Evolutionary conservation across 2,888 invertebrate species (phyloP).

Genomic region (Plusia festucae): DNA sequence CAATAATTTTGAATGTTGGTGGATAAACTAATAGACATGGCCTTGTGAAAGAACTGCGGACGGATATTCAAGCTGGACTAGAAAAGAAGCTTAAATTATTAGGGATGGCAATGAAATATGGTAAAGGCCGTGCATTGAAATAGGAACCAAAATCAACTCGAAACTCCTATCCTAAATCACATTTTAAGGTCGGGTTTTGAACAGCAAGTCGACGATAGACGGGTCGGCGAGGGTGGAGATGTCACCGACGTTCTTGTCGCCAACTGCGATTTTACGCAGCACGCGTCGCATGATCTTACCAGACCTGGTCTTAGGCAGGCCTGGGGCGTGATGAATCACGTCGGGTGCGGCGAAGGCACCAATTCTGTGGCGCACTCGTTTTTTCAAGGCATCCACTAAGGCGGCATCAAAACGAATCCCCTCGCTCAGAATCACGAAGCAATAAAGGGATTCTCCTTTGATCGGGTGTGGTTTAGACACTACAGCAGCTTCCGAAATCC

Average conservation of each 20-base stretch:
- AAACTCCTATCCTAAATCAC: constrained; percentile 10
- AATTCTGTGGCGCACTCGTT: constrained; percentile 95
- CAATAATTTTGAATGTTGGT: constrained; percentile 31
- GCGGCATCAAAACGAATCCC: constrained; percentile 92
- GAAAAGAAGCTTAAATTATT: constrained; percentile 40
- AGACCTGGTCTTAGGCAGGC: constrained; percentile 98
- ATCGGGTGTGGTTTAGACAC: constrained; percentile 98
- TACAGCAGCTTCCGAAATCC: constrained; percentile 98
- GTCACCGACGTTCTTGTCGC: constrained; percentile 97
- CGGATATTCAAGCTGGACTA: constrained; percentile 54
- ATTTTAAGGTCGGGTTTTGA: constrained; percentile 77
- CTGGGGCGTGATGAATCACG: constrained; percentile 97
- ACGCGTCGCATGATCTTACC: constrained; percentile 99
- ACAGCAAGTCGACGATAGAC: constrained; percentile 94
- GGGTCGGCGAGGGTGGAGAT: constrained; percentile 98
- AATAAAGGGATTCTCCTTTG: constrained; percentile 99
- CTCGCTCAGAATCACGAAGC: constrained; percentile 97
- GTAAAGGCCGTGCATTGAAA: constrained; percentile 29
- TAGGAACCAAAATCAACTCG: constrained; percentile 41
- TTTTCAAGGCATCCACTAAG: constrained; percentile 92
- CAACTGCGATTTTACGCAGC: constrained; percentile 96
- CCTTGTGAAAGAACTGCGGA: constrained; percentile 44
- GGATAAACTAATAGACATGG: constrained; percentile 19
- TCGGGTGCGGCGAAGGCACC: constrained; percentile 99
- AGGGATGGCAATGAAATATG: constrained; percentile 18